Percentiles rank a stretch among this genome's conserved stretches.
phyloP scores from a whole-genome alignment of 2,797 vertebrate species.

The Tamandua tetradactyla region DNA sequence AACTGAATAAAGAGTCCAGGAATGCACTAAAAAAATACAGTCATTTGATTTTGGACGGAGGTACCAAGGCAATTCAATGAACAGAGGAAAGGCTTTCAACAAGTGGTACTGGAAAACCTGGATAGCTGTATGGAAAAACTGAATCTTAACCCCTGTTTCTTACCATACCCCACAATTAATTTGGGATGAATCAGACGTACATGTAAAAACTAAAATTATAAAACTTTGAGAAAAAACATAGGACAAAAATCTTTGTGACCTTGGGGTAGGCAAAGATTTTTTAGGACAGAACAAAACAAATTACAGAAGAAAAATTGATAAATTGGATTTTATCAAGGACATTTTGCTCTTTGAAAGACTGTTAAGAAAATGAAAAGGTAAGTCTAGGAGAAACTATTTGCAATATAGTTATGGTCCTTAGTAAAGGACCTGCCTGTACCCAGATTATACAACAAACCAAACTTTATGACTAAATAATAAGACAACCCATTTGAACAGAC shows the following conservation, averaged over 20 bases:
- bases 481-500: background rate
- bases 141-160: background rate
- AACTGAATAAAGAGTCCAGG: background rate
- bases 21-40: background rate
- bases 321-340: constrained; percentile 4
- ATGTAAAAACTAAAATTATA: background rate
- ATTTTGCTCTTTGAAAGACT: constrained; percentile 12
- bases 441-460: background rate
- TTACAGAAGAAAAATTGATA: background rate
- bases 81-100: background rate
- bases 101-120: background rate
- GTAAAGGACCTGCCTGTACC: background rate
- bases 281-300: background rate
- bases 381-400: background rate
- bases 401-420: too few species aligned
- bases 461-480: background rate
- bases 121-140: background rate
- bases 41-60: background rate
- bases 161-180: background rate
- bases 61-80: background rate
- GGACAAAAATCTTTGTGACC: background rate
- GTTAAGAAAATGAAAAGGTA: background rate
- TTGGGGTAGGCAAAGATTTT: background rate
- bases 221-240: background rate
- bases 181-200: background rate